Evolutionary conservation across 2,113 vertebrate species (phyloP), one percentile per base, ranked within the genome.

Genomic region (Vulpes vulpes): DNA sequence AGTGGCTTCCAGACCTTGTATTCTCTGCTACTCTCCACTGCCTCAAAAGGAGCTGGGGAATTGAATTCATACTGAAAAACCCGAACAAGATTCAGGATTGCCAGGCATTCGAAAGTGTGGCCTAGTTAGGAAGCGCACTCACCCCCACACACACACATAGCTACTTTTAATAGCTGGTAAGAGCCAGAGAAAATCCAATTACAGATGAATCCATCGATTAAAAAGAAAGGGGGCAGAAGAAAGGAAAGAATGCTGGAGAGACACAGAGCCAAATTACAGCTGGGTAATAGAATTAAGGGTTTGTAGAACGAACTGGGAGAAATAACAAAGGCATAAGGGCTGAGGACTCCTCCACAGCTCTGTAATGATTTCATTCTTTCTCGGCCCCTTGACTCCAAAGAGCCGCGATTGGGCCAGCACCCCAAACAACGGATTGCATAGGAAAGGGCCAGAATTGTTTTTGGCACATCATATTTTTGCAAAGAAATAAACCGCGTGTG

Each of bases 151-250:
- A 35, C 65, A 51, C 69, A 32, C 71, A 84, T 0, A 65, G 85
- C 76, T 92, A 94, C 97, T 98, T 98, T 96, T 98, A 97, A 98
- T 97, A 98, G 96, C 95, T 97, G 92, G 92, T 94, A 98, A 97
- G 92, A 97, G 87, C 97, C 96, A 76, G 95, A 88, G 96, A 96
- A 98, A 98, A 98, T 98, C 98, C 97, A 98, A 98, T 98, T 98
- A 98, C 76, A 92, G 97, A 98, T 88, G 95, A 98, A 96, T 97
- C 95, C 88, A 97, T 98, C 95, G 87, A 96, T 98, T 97, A 92
- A 60, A 98, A 81, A 96, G 80, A 97, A 97, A 92, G 79, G 86
- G 78, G 38, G 25, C 67, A 92, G 92, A 97, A 97, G 91, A 97
- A 97, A 96, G 38, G 87, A 94, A 96, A 92, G 95, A 96, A 97